Conservation (phyloP, 2,797 vertebrate species). For the Esox lucius region DNA sequence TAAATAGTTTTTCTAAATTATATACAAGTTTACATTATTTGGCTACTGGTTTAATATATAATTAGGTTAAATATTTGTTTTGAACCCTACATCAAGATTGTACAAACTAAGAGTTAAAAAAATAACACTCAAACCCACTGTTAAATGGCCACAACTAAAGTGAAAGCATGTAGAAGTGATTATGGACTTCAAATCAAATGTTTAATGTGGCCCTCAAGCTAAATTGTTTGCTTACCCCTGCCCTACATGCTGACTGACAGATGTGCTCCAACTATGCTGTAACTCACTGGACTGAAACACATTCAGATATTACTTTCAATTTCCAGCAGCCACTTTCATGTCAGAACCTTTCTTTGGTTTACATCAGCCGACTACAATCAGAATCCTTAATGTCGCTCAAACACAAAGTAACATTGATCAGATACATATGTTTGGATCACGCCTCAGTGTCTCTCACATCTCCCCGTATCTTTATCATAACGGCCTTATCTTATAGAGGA, state of each 20-base stretch:
- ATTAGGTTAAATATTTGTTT: too few relatives aligned
- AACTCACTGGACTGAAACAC: slow-evolving; percentile 8
- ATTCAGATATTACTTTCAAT: slow-evolving; percentile 35
- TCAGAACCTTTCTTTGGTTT: slow-evolving; percentile 58
- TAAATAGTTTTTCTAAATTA: too few relatives aligned
- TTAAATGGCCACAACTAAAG: too few relatives aligned
- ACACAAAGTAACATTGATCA: slow-evolving; percentile 52
- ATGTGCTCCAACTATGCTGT: background rate
- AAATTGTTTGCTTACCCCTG: too few relatives aligned
- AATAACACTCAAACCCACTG: too few relatives aligned
- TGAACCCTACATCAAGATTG: too few relatives aligned
- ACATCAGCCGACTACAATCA: slow-evolving; percentile 59
- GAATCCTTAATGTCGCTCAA: slow-evolving; percentile 61
- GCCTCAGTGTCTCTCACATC: slow-evolving; percentile 17
- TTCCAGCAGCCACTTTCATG: slow-evolving; percentile 37
- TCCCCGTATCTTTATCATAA: slow-evolving; percentile 19
- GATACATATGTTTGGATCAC: slow-evolving; percentile 54
- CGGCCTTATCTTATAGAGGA: background rate
- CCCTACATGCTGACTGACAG: background rate
- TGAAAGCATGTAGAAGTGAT: too few relatives aligned
- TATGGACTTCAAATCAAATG: too few relatives aligned
- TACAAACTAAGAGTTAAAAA: too few relatives aligned
- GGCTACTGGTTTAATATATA: too few relatives aligned
- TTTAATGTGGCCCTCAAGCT: too few relatives aligned
- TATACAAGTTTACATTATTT: too few relatives aligned